Percentiles rank a stretch among this genome's conserved stretches.
Evolutionary conservation across 2,797 vertebrate species (phyloP).

Genomic region (Microctenopoma steveboyesi): DNA sequence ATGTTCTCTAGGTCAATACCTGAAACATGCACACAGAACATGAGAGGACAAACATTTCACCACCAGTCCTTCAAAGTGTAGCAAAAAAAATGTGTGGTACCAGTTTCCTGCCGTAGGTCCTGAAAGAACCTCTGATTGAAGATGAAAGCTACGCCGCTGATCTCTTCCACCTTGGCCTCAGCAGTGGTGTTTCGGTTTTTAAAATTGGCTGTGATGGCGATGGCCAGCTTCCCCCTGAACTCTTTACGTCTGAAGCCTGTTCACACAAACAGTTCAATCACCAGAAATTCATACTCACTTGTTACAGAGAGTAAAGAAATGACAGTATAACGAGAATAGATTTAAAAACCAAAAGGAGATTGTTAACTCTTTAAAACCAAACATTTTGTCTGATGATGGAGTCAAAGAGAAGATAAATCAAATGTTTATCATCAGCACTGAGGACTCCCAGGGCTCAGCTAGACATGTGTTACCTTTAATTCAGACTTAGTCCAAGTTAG

Average conservation of each 20-base stretch:
- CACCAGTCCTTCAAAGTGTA: neutral
- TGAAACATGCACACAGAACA: slow-evolving; percentile 53
- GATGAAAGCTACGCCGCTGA: slow-evolving; percentile 97
- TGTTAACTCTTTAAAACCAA: no score
- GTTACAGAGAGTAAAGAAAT: no score
- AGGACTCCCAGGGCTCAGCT: no score
- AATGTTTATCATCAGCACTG: no score
- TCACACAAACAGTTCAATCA: neutral
- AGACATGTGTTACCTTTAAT: no score
- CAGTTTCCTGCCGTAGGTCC: slow-evolving; percentile 91
- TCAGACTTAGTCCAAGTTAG: no score
- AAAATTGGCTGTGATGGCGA: slow-evolving; percentile 97
- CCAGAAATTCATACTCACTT: no score
- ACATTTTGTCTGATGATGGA: no score
- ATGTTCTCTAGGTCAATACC: slow-evolving; percentile 98
- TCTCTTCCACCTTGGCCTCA: slow-evolving; percentile 97
- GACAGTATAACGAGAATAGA: no score
- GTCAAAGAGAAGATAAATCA: no score
- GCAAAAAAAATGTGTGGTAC: slow-evolving; percentile 46
- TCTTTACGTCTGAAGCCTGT: slow-evolving; percentile 95
- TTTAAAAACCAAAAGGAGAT: no score
- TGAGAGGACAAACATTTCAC: neutral
- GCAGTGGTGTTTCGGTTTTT: slow-evolving; percentile 95
- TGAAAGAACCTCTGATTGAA: slow-evolving; percentile 99
- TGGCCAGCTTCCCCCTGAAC: slow-evolving; percentile 95